These are phyloP conservation scores for Horisme vitalbata DNA, from an alignment of 2,888 invertebrate genomes.

Conservation along the genomic window DNA sequence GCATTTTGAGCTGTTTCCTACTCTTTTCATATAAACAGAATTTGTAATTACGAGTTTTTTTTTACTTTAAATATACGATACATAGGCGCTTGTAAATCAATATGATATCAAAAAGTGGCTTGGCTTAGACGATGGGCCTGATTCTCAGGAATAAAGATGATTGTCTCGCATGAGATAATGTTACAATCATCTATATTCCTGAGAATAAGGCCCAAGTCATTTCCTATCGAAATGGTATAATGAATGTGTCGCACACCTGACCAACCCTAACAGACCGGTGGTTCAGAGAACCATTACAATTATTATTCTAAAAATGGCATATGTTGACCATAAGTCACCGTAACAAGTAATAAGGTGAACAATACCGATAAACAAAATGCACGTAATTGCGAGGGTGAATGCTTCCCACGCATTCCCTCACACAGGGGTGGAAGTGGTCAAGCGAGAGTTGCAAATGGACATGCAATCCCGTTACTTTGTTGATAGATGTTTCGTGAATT, in stretches of 20 bases:
- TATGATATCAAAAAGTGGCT: too few relatives aligned
- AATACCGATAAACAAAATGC: conserved; percentile 53
- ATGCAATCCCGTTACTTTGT: neutral
- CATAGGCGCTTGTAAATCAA: too few relatives aligned
- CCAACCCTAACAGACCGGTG: conserved; percentile 9
- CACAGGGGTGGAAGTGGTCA: conserved; percentile 49
- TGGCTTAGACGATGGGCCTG: too few relatives aligned
- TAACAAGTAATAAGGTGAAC: conserved; percentile 54
- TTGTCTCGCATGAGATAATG: too few relatives aligned
- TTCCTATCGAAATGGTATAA: neutral
- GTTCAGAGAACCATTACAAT: conserved; percentile 9
- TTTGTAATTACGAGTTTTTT: too few relatives aligned
- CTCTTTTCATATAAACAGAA: too few relatives aligned
- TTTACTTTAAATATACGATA: too few relatives aligned
- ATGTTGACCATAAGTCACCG: conserved; percentile 78
- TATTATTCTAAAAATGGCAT: conserved; percentile 45
- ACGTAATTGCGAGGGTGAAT: conserved; percentile 52
- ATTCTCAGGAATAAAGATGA: too few relatives aligned
- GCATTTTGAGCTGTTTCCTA: too few relatives aligned
- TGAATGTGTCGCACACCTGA: conserved; percentile 19
- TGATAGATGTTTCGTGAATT: too few relatives aligned
- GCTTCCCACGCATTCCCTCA: conserved; percentile 76
- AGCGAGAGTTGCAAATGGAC: conserved; percentile 6
- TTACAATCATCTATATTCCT: too few relatives aligned
- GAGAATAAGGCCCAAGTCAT: too few relatives aligned